phyloP scores from a whole-genome alignment of 2,888 invertebrate species.

The Limnephilus lunatus region DNA sequence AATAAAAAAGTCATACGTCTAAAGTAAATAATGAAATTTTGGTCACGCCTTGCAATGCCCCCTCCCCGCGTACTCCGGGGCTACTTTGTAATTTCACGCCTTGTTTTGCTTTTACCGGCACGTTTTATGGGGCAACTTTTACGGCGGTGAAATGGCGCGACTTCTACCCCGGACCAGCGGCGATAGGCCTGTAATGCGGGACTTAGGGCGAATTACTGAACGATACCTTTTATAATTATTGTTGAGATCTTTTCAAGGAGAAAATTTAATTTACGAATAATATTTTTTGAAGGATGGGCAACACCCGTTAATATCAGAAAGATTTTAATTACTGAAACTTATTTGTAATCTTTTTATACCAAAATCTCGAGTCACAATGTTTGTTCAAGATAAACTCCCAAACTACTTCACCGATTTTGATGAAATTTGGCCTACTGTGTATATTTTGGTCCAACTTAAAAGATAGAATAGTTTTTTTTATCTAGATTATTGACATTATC shows the following conservation, averaged over 20 bases:
- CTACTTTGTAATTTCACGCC: conserved; percentile 62
- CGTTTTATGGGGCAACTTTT: conserved; percentile 56
- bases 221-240: conserved; percentile 5
- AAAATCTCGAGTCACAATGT: too few relatives aligned
- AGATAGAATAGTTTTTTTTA: too few relatives aligned
- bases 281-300: neutral
- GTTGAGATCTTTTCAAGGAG: neutral
- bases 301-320: neutral
- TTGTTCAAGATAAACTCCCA: too few relatives aligned
- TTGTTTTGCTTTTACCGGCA: conserved; percentile 59
- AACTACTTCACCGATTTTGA: too few relatives aligned
- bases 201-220: conserved; percentile 23
- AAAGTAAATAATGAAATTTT: conserved; percentile 19
- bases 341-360: too few relatives aligned
- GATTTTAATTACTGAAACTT: neutral
- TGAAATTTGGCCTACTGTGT: too few relatives aligned
- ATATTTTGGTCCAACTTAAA: too few relatives aligned
- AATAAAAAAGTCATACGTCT: neutral
- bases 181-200: conserved; percentile 37
- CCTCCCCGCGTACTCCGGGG: conserved; percentile 27
- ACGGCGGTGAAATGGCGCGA: conserved; percentile 45
- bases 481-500: too few relatives aligned
- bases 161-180: conserved; percentile 16
- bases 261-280: neutral
- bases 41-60: conserved; percentile 15